Conservation (phyloP, 2,797 vertebrate species). For the Darevskia nairensis region DNA sequence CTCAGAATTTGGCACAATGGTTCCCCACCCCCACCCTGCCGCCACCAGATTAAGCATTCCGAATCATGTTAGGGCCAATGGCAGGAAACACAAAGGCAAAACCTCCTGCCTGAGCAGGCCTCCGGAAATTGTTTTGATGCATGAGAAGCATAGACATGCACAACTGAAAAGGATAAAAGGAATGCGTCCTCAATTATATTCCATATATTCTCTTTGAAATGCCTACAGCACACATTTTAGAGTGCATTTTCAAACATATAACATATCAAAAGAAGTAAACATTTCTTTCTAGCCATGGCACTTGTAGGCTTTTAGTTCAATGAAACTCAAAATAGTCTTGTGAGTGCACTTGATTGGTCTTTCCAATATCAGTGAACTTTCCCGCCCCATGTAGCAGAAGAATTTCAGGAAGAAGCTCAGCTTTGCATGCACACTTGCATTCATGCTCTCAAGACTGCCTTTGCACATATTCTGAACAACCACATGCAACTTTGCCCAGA, state of each 20-base stretch:
- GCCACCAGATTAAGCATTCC: not conserved
- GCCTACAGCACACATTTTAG: constrained; percentile 57
- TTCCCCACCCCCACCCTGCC: too few relatives aligned
- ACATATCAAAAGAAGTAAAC: constrained; percentile 62
- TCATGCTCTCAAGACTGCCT: constrained; percentile 52
- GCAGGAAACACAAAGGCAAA: constrained; percentile 29
- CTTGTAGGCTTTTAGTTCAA: constrained; percentile 47
- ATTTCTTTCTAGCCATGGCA: constrained; percentile 54
- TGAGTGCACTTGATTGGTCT: constrained; percentile 17
- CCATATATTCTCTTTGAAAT: constrained; percentile 66
- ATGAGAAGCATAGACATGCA: constrained; percentile 36
- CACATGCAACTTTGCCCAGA: too few relatives aligned
- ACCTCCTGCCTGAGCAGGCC: constrained; percentile 44
- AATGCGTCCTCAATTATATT: constrained; percentile 48
- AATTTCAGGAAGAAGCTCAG: constrained; percentile 47
- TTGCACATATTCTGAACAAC: constrained; percentile 46
- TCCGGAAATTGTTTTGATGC: constrained; percentile 46
- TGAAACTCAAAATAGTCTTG: constrained; percentile 39
- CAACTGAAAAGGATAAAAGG: constrained; percentile 44
- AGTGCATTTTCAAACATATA: constrained; percentile 66
- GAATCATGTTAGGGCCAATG: not conserved
- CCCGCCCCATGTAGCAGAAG: constrained; percentile 28
- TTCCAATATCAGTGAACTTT: constrained; percentile 44
- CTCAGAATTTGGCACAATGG: too few relatives aligned
- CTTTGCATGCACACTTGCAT: constrained; percentile 59